phyloP scores from a whole-genome alignment of 2,797 vertebrate species.

The Phaenicophaeus curvirostris region DNA sequence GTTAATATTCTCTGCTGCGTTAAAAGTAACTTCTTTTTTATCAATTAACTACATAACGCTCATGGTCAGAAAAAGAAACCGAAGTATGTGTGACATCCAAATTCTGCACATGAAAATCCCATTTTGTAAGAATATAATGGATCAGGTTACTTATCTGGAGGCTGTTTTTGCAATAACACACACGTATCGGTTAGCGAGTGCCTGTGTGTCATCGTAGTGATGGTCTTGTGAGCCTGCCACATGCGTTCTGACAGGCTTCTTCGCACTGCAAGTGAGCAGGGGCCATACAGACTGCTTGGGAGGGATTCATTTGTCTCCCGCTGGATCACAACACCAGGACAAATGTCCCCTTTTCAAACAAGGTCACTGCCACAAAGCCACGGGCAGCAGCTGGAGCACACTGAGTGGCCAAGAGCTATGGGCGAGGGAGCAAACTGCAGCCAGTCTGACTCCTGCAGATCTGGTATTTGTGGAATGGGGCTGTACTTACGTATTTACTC shows the following conservation, averaged over 20 bases:
- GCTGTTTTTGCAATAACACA: neutral
- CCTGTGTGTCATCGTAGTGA: fast-evolving
- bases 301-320: fast-evolving
- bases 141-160: neutral
- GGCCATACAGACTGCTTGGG: fast-evolving
- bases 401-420: neutral
- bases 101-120: neutral
- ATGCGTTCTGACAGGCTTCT: fast-evolving
- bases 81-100: neutral
- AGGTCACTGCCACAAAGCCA: fast-evolving
- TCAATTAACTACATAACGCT: neutral
- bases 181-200: neutral
- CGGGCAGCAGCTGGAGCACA: neutral
- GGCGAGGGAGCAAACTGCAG: neutral
- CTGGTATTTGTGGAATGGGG: neutral
- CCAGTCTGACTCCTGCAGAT: neutral
- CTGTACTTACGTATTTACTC: neutral
- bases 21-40: neutral
- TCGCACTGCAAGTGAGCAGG: fast-evolving
- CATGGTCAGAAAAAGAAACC: neutral
- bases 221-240: neutral
- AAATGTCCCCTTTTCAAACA: neutral
- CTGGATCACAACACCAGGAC: neutral
- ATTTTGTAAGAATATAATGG: neutral
- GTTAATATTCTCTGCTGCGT: neutral